Base-by-base conservation (phyloP, 2,888 invertebrate genomes). In the Chymomyza amoena region DNA sequence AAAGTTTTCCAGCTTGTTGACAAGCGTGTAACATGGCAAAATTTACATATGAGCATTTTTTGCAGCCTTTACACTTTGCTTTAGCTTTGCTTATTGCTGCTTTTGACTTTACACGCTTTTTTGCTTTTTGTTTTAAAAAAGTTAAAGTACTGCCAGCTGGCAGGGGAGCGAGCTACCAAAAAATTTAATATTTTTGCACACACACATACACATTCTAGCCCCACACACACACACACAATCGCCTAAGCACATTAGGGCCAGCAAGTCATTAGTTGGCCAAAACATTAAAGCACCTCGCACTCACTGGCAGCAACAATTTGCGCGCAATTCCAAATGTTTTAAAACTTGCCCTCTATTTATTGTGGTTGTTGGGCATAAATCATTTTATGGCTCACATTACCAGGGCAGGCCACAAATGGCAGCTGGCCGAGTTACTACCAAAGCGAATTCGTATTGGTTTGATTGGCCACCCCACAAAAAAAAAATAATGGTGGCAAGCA, bases 1-100 rank as follows among this genome's bases (percentile, higher is more conserved):
- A 76, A 76, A 76, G 73, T 76, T 76, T 69, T 36, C 54, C 64
- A 61, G 73, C 76, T 76, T 76, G 76, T 61, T 54, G 39, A 66
- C 61, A 73, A 76, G 73, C 73, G 64, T 71, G 69, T 70, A 66
- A 76, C 73, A 65, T 67, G 60, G 64, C 61, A 73, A 68, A 73
- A 70, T 76, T 76, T 73, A 64, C 73, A 76, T 56, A 64, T 56
- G 20, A 63, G 28, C 32, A 54, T 72, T 65, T 18, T 32, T 61
- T 57, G 25, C 64, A 62, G 45, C 69, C 76, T 72, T 76, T 57
- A 66, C 62, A 45, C 60, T 68, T 76, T 59, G 39, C 66, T 76
- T 59, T 51, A 66, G 52, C 61, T 66, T 66, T 64, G 64, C 51
- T 52, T 39, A 64, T 56, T 64, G 32, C n/a, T 56, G 15, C 61